Base-by-base conservation (phyloP, 2,797 vertebrate genomes). In the Sus cebifrons region DNA sequence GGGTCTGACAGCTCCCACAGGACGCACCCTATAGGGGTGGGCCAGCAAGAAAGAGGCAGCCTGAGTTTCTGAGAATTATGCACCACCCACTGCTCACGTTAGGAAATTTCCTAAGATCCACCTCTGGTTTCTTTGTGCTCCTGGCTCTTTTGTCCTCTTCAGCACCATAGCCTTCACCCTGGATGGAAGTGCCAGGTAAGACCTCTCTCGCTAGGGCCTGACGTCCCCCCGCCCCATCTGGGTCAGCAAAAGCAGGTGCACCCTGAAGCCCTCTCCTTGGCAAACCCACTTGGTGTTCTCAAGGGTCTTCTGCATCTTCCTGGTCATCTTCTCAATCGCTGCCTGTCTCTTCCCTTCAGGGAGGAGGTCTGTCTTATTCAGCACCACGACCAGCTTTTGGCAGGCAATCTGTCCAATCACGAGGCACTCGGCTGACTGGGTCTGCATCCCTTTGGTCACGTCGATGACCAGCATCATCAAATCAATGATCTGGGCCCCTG, bases 381-480 rank as follows among this genome's bases (percentile, higher is more conserved):
- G 99, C 97, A 99, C 99, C 10, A 99, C 99, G 44, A 99, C 98
- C 99, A 99, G 99, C 96, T 99, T 99, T 89, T 99, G 99, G 98
- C 99, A 99, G 95, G 99, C 99, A 52, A 99, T 99, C 96, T 99
- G 99, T 84, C 99, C 99, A 8, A 99, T 99, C 92, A 99, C 99
- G 93, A 99, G 99, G 98, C 99, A 99, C 98, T 99, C 99, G 1
- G 99, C 99, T 18, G 99, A 99, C 99, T 99, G 99, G 0, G 99
- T 99, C 99, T 99, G 99, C 98, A 99, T 99, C 1, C 99, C 99
- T 98, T 99, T 99, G 96, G 99, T 99, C 98, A 99, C 99, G 0
- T 99, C 99, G 70, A 99, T 99, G 96, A 99, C 99, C 95, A 99
- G 98, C 99, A 99, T 99, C 99, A 99, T 99, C 98, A 99, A 98